phyloP scores from a whole-genome alignment of 2,888 invertebrate species.

The Autographa pulchrina region DNA sequence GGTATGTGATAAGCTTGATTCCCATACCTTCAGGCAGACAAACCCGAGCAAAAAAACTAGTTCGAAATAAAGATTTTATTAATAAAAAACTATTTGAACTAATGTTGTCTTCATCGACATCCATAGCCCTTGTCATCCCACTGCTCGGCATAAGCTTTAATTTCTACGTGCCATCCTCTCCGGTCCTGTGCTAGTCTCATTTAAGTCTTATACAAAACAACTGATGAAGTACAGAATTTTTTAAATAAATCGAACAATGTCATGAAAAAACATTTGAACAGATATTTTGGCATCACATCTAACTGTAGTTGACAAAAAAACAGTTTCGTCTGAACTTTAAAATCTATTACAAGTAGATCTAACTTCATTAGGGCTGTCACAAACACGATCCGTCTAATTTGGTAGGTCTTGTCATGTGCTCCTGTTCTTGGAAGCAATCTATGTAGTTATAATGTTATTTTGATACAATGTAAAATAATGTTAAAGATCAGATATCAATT shows the following conservation, averaged over 20 bases:
- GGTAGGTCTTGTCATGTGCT: neutral
- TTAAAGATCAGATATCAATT: neutral
- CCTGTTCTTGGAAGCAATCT: neutral
- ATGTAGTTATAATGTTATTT: neutral
- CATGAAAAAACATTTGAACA: neutral
- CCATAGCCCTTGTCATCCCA: too few relatives aligned
- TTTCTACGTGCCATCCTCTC: too few relatives aligned
- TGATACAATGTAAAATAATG: neutral
- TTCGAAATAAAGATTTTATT: too few relatives aligned
- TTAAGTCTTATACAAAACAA: too few relatives aligned
- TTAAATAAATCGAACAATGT: neutral
- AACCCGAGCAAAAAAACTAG: too few relatives aligned
- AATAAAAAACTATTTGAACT: too few relatives aligned
- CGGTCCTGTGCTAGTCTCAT: too few relatives aligned
- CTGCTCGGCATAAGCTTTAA: too few relatives aligned
- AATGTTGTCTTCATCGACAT: too few relatives aligned
- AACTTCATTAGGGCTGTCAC: conserved; percentile 40
- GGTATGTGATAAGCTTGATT: too few relatives aligned
- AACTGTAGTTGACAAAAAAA: conserved; percentile 6
- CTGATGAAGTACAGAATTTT: too few relatives aligned
- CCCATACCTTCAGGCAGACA: too few relatives aligned
- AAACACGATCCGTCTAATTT: conserved; percentile 28
- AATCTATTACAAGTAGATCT: conserved; percentile 21
- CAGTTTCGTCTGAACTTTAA: conserved; percentile 9
- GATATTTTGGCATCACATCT: neutral